phyloP scores from a whole-genome alignment of 1,140 invertebrate genomes.

The Metaphire vulgaris region DNA sequence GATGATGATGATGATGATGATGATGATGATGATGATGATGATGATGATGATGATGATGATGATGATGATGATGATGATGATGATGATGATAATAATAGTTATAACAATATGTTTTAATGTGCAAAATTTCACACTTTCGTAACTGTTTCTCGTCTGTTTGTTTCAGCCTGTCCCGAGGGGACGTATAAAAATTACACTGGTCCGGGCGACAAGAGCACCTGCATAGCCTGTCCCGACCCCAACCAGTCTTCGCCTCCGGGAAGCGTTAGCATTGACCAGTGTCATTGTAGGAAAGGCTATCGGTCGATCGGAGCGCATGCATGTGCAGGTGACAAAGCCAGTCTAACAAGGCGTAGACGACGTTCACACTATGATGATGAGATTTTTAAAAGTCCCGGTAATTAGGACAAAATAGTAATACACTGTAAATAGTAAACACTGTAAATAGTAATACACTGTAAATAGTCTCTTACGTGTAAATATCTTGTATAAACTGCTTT shows the following conservation, averaged over 20 bases:
- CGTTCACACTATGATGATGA: not conserved
- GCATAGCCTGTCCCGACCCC: constrained; percentile 60
- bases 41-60: constrained; percentile 3
- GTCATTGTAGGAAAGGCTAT: constrained; percentile 59
- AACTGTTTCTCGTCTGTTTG: not conserved
- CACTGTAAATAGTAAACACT: too few species aligned
- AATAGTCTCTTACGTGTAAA: too few species aligned
- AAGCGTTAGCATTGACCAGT: constrained; percentile 55
- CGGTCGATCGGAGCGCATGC: constrained; percentile 48
- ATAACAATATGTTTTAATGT: too few species aligned
- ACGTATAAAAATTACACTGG: constrained; percentile 51
- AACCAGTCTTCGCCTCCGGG: constrained; percentile 59
- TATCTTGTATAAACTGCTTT: too few species aligned
- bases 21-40: constrained; percentile 2
- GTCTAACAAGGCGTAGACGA: constrained; percentile 33
- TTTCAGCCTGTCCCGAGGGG: constrained; percentile 51
- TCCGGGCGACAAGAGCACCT: constrained; percentile 56
- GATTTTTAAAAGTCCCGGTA: too few species aligned
- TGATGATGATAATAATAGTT: not conserved
- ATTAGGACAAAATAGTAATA: too few species aligned
- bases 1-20: constrained; percentile 2
- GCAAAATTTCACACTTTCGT: too few species aligned
- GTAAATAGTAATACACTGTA: too few species aligned
- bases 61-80: not conserved
- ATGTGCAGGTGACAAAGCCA: constrained; percentile 54